Evolutionary conservation across 2,888 invertebrate genomes (phyloP), one percentile per base, ranked within the genome.

Genomic region (Octonoba sinensis): DNA sequence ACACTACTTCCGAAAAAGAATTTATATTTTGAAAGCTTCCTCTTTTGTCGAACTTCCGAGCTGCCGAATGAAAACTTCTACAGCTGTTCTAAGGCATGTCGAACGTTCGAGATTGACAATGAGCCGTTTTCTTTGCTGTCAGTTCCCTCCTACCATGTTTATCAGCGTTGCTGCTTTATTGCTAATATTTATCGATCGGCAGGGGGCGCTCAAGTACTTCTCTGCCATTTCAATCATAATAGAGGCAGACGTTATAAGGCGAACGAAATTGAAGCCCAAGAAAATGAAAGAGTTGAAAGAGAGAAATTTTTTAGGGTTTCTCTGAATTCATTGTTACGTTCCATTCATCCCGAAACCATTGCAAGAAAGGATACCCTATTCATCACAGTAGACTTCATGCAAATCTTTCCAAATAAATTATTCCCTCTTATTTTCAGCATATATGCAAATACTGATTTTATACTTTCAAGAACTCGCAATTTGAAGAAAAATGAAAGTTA

Each of bases 51-150:
- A 73, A 73, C 60, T 79, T 79, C 67, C 27, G 46, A 64, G 72
- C 51, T 72, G 72, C 72, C 79, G 79, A 81, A 81, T 81, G 79
- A 73, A 81, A 81, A 81, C 69, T 73, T 62, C 69, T 81, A 81
- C 79, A 81, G 79, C 79, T 81, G 79, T 81, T 81, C 69, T 22
- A 20, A 36, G 73, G 78, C 78, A 66, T 79, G 78, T 79, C 66
- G 78, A 60, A 72, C 64, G 72, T 67, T 72, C 44, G 64, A 73
- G 72, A 79, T 73, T 81, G 73, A 81, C 79, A 81, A 81, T 73
- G 73, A 56, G 73, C 44, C 56, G 49, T 62, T 74, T 70, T 73
- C 73, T 62, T 65, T 73, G 56, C 69, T 69, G 73, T 73, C 79
- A 73, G 67, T 51, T 47, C 44, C 64, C 69, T 60, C 59, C 36